A percentile compares a stretch with the other conserved stretches of the same genome.
phyloP scores from a whole-genome alignment of 2,113 vertebrate genomes.

The Chaetops frenatus region DNA sequence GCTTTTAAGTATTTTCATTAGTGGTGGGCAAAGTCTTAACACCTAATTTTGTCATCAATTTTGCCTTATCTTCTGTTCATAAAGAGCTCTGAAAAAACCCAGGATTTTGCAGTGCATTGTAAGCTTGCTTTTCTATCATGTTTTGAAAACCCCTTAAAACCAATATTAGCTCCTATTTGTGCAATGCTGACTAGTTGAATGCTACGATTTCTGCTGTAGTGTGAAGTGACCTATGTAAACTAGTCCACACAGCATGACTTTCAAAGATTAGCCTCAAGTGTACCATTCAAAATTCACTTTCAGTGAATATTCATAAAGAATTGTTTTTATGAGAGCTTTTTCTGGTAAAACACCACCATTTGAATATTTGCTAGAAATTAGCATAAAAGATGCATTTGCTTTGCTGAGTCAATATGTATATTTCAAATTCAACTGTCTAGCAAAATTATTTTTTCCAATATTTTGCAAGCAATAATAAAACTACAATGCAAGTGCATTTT shows the following conservation, averaged over 20 bases:
- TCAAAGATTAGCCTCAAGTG: conserved; percentile 5
- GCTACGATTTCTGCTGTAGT: not conserved
- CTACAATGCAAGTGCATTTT: conserved; percentile 54
- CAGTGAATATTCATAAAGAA: conserved; percentile 10
- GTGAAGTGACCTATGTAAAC: not conserved
- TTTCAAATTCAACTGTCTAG: conserved; percentile 43
- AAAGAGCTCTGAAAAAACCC: not conserved
- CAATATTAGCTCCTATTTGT: not conserved
- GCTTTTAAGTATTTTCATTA: not conserved
- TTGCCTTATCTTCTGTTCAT: not conserved
- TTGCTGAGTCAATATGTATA: conserved; percentile 29
- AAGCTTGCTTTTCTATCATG: not conserved
- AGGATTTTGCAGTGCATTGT: not conserved
- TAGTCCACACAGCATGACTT: not conserved
- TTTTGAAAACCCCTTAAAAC: not conserved
- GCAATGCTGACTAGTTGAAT: not conserved
- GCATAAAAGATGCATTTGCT: conserved; percentile 30
- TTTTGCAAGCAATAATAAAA: conserved; percentile 55
- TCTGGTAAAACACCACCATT: not conserved
- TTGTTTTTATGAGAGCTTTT: conserved; percentile 3
- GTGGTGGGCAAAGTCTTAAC: not conserved
- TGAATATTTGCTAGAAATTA: conserved; percentile 45
- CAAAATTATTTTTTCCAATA: conserved; percentile 33
- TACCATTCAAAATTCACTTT: conserved; percentile 6
- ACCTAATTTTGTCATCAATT: not conserved